These are phyloP conservation scores for Thelaira solivaga DNA, from an alignment of 2,888 invertebrate genomes.

Conservation along the genomic window DNA sequence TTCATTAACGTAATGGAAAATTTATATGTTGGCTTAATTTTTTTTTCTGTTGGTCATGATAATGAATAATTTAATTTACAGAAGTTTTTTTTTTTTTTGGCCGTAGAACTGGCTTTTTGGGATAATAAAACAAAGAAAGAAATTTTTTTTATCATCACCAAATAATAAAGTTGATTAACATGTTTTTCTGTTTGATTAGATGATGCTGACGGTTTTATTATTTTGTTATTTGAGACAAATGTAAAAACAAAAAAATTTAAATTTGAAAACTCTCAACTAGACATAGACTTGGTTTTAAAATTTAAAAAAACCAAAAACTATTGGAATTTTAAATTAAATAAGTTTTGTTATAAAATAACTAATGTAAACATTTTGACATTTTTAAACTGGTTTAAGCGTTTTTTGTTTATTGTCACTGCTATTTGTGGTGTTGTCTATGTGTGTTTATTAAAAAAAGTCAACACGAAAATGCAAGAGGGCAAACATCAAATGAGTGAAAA, in stretches of 20 bases:
- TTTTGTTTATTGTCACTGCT: conserved; percentile 7
- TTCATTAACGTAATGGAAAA: conserved; percentile 7
- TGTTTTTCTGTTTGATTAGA: no score
- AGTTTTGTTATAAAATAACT: conserved; percentile 40
- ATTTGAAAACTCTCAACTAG: conserved; percentile 37
- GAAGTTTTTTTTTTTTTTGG: background rate
- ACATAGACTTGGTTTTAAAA: background rate
- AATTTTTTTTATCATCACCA: background rate
- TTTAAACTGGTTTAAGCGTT: conserved; percentile 34
- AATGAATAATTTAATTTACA: conserved; percentile 34
- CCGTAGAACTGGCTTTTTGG: background rate
- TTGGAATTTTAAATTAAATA: conserved; percentile 8
- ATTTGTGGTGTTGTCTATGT: background rate
- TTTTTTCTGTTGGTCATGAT: conserved; percentile 19
- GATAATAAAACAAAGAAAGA: background rate
- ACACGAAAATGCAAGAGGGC: background rate
- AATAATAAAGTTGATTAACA: conserved; percentile 30
- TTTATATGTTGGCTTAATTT: background rate
- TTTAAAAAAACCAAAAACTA: background rate
- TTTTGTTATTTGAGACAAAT: conserved; percentile 13
- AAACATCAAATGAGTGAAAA: conserved; percentile 5
- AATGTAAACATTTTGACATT: conserved; percentile 48
- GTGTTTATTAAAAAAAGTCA: background rate
- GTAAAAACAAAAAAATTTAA: conserved; percentile 39
- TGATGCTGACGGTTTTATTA: background rate